Conservation (phyloP, 1,140 invertebrate species). For the Doryteuthis pealeii region DNA sequence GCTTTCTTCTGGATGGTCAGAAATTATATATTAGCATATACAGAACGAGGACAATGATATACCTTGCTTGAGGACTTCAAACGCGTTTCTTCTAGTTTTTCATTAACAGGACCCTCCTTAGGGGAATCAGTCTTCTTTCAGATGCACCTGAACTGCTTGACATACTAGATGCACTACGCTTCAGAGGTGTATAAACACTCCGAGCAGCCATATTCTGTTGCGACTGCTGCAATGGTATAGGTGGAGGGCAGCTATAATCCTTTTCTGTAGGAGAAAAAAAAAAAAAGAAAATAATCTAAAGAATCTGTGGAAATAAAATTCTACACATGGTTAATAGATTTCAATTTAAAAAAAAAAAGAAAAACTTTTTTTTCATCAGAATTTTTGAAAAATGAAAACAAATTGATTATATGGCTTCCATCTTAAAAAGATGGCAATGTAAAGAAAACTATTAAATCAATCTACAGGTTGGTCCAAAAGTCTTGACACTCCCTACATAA, state of each 20-base stretch:
- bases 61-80: slow-evolving; percentile 29
- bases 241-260: slow-evolving; percentile 46
- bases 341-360: too few species aligned
- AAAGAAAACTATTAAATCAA: too few species aligned
- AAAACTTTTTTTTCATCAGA: too few species aligned
- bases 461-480: too few species aligned
- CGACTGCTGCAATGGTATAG: slow-evolving; percentile 57
- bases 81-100: slow-evolving; percentile 25
- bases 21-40: not conserved
- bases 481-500: too few species aligned
- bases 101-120: slow-evolving; percentile 40
- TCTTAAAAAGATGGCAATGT: too few species aligned
- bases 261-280: slow-evolving; percentile 19
- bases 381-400: too few species aligned
- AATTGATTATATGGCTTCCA: too few species aligned
- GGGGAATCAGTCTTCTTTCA: slow-evolving; percentile 53
- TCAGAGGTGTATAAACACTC: slow-evolving; percentile 58
- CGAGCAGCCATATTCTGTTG: slow-evolving; percentile 52
- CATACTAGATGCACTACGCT: slow-evolving; percentile 54
- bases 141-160: slow-evolving; percentile 44
- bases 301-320: too few species aligned
- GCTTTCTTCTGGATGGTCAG: slow-evolving; percentile 1
- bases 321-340: too few species aligned
- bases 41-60: not conserved
- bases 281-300: too few species aligned